Evolutionary conservation across 2,888 invertebrate species (phyloP), one percentile per base, ranked within the genome.

Genomic region (Eugnorisma glareosa): DNA sequence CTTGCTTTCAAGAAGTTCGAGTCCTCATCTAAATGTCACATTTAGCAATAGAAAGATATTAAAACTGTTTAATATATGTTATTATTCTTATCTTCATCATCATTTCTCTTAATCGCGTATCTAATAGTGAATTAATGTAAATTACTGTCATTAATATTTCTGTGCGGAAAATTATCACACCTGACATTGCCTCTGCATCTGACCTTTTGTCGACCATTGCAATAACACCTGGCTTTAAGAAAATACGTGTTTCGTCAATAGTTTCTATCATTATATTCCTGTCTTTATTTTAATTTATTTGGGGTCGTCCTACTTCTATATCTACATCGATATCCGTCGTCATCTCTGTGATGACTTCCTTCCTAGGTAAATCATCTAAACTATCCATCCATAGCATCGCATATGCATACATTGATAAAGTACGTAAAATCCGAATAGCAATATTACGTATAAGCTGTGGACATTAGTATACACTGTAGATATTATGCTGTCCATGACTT

Each of bases 111-210:
- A 51, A 79, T 83, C 54, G 68, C n/a, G 18, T 57, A 40, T 64
- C 35, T 83, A 79, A 78, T 79, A 54, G 67, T 51, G 18, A 43
- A 48, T 83, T 35, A 40, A 79, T 80, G 43, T 64, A 69, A 79
- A 80, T 83, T 37, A 37, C n/a, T 1, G 10, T 31, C 48, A n/a
- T 68, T 48, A 43, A 68, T 83, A 51, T 77, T 57, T 35, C 43
- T 45, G 7, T 31, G 28, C 11, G 4, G 11, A 74, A 59, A 24
- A 61, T 76, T 15, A 24, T 45, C n/a, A 67, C 18, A 35, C 28
- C 45, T 54, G 24, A 54, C 37, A 35, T 45, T 13, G 3, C n/a
- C 13, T 77, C 13, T n/a, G 24, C 48, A 48, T 51, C 21, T 54
- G 21, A n/a, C 31, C 21, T 81, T 5, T 64, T 15, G 48, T 57